Evolutionary conservation across 2,797 vertebrate genomes (phyloP), one percentile per base, ranked within the genome.

Genomic region (Oophaga sylvatica): DNA sequence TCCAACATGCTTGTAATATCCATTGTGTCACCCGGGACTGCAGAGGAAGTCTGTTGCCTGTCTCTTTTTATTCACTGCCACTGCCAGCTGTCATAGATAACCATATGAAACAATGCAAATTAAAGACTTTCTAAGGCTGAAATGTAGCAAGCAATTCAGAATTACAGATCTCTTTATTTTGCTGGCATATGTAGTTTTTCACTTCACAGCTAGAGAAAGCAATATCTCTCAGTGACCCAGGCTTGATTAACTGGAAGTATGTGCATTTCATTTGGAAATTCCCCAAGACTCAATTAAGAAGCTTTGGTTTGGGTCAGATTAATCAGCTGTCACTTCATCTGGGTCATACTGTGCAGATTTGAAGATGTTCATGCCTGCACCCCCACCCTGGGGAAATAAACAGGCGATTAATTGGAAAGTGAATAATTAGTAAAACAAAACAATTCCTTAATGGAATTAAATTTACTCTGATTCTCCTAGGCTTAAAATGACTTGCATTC

Each of bases 291-390:
- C 83, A 88, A 84, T 88, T 88, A 88, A 78, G 83, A 81, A 31
- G 77, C 79, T 68, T 45, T 65, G 70, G 62, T 89, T 85, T 86
- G 80, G 80, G 83, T 81, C 87, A 89, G 79, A 89, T 89, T 89
- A 86, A 89, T 89, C 87, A 53, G 35, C 83, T 86, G 87, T 89
- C 87, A 82, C 85, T 82, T 86, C 87, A 86, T 77, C 71, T 89
- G 80, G 87, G 87, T 89, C 87, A 89, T 53, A 77, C n/a, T 78
- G 78, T 31, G 71, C 53, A 77, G 70, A 85, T 22, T 76, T 53
- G 53, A 77, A 85, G 68, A 10, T 75, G 31, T 71, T 60, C 41
- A 59, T 79, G 63, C 29, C 53, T 60, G 26, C 77, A 67, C 57
- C 80, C 57, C 26, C 45, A 53, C 31, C 45, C 73, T 16, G 11